Percentiles rank a stretch among this genome's conserved stretches.
phyloP scores from a whole-genome alignment of 1,140 invertebrate genomes.

The Listronotus bonariensis region DNA sequence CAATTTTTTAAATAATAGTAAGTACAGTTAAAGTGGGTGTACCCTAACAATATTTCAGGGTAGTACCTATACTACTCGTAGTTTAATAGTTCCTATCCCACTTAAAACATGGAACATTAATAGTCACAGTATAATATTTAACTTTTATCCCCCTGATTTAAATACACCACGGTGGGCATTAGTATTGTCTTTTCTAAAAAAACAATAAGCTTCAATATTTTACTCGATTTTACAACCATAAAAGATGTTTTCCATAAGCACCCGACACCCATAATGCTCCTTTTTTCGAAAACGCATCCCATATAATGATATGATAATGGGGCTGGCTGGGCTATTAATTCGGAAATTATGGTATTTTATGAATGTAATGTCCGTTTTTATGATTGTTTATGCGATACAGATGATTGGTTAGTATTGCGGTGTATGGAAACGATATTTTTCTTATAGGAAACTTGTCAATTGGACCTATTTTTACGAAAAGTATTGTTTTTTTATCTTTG shows the following conservation, averaged over 20 bases:
- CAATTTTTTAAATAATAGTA: too few relatives aligned
- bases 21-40: too few relatives aligned
- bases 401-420: conserved; percentile 56
- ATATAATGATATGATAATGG: conserved; percentile 55
- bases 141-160: too few relatives aligned
- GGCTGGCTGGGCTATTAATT: conserved; percentile 49
- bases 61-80: too few relatives aligned
- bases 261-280: conserved; percentile 34
- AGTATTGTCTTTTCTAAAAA: conserved; percentile 3
- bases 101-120: too few relatives aligned
- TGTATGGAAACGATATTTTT: conserved; percentile 26
- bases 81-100: too few relatives aligned
- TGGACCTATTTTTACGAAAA: background rate
- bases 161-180: too few relatives aligned
- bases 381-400: conserved; percentile 56
- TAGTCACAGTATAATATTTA: too few relatives aligned
- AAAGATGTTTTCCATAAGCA: conserved; percentile 24
- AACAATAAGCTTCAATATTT: conserved; percentile 21
- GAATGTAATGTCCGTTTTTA: conserved; percentile 55
- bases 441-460: conserved; percentile 1
- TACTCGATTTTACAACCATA: conserved; percentile 29
- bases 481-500: too few relatives aligned
- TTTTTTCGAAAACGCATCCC: conserved; percentile 37
- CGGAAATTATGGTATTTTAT: conserved; percentile 54
- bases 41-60: too few relatives aligned